Percentiles rank a stretch among this genome's conserved stretches.
phyloP scores from a whole-genome alignment of 1,140 invertebrate genomes.

The Helicorthomorpha holstii region DNA sequence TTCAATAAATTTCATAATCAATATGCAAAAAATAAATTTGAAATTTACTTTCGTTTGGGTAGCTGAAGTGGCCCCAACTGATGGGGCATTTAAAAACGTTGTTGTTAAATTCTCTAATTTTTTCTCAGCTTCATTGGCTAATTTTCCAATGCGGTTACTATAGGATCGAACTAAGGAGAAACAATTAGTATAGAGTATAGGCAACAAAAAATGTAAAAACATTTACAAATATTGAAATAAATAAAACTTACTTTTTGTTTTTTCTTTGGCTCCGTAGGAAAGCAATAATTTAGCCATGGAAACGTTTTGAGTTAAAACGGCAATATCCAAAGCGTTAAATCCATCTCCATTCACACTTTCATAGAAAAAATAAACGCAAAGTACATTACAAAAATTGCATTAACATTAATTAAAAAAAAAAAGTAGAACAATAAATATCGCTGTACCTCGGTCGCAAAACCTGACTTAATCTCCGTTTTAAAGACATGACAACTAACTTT shows the following conservation, averaged over 20 bases:
- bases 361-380: too few species aligned
- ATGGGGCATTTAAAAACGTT: conserved; percentile 18
- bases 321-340: conserved; percentile 72
- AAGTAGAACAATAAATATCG: conserved; percentile 8
- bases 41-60: conserved; percentile 11
- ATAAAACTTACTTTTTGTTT: conserved; percentile 72
- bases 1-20: conserved; percentile 3
- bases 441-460: background rate
- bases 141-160: conserved; percentile 38
- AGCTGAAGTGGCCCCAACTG: conserved; percentile 11
- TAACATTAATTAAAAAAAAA: too few species aligned
- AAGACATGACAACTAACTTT: too few species aligned
- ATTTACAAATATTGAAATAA: too few species aligned
- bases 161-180: too few species aligned
- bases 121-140: conserved; percentile 59
- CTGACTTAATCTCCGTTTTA: conserved; percentile 2
- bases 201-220: too few species aligned
- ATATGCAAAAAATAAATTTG: conserved; percentile 1
- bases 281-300: conserved; percentile 72
- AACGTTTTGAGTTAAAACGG: conserved; percentile 70
- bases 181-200: too few species aligned
- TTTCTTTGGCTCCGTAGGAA: conserved; percentile 71
- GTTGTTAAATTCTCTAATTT: conserved; percentile 25
- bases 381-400: too few species aligned
- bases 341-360: conserved; percentile 62